Evolutionary conservation across 2,888 invertebrate species (phyloP), one percentile per base, ranked within the genome.

Genomic region (Uropetala carovei): DNA sequence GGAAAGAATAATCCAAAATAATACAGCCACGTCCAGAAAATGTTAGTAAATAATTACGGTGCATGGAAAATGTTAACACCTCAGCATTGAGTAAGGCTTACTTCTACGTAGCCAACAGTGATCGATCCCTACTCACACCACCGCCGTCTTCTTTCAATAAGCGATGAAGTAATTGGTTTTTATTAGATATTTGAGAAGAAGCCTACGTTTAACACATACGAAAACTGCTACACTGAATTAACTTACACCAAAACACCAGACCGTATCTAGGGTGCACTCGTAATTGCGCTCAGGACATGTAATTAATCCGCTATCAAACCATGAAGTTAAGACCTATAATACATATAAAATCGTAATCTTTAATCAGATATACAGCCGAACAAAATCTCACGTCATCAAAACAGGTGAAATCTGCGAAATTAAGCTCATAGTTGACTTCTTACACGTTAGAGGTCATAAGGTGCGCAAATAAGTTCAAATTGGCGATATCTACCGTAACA

Each of bases 11-110:
- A 89, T 64, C 89, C 64, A 89, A 89, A 64, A 9, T 64, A 89
- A n/a, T 43, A 89, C 16, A 89, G 43, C 89, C 56, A 89, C 68
- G 89, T 68, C 43, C 83, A 57, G 56, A 83, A 89, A 64, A 43
- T 89, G 68, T 89, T 89, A 89, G 89, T 89, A 89, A 89, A 89
- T 89, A 89, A 68, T n/a, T 64, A 64, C 89, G 89, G 64, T 43
- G 89, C 89, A 89, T 83, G 83, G 60, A 89, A 58, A 89, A 64
- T 43, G 60, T 60, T 22, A 64, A 68, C 89, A 86, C 86, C 59
- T 89, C 64, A 64, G 89, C n/a, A n/a, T 56, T 60, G 18, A 57
- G 56, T n/a, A 68, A 68, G 89, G 64, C 68, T 68, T 89, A 89
- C 89, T 89, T 89, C 60, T 64, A 68, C 89, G 68, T 43, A 89